These are phyloP conservation scores for Takifugu rubripes DNA, from an alignment of 2,797 vertebrate genomes.

Conservation along the genomic window DNA sequence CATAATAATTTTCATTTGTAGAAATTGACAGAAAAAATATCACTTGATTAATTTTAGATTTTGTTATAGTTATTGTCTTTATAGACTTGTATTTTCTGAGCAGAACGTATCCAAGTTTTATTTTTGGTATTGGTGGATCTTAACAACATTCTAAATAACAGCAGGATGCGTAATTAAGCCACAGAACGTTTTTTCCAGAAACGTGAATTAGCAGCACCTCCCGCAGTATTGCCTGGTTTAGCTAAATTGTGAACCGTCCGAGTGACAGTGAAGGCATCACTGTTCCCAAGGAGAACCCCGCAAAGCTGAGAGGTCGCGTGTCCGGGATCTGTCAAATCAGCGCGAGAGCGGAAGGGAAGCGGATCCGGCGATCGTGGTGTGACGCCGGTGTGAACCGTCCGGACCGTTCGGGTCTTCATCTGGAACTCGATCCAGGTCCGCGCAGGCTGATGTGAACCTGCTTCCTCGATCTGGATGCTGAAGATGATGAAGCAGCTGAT, in stretches of 20 bases:
- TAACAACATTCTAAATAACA: too few species aligned
- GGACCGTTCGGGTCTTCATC: constrained; percentile 5
- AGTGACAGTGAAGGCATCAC: constrained; percentile 40
- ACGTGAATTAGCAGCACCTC: too few species aligned
- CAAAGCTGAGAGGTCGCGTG: constrained; percentile 41
- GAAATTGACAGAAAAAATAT: too few species aligned
- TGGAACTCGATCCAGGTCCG: neutral
- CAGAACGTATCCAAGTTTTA: too few species aligned
- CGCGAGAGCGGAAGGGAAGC: neutral
- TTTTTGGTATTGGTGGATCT: too few species aligned
- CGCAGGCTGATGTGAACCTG: constrained; percentile 17
- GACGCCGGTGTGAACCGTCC: neutral
- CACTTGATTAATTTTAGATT: too few species aligned
- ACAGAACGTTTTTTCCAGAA: too few species aligned
- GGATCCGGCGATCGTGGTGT: neutral
- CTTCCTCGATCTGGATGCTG: constrained; percentile 3
- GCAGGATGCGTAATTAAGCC: too few species aligned
- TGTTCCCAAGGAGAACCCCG: constrained; percentile 67
- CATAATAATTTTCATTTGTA: too few species aligned
- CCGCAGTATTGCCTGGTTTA: too few species aligned
- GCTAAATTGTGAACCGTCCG: constrained; percentile 17
- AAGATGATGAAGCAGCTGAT: neutral
- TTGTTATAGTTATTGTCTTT: too few species aligned
- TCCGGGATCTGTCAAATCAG: constrained; percentile 19
- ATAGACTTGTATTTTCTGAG: too few species aligned